Percentiles rank a stretch among this genome's conserved stretches.
Evolutionary conservation across 2,888 invertebrate genomes (phyloP).

Genomic region (Osmoderma eremita): DNA sequence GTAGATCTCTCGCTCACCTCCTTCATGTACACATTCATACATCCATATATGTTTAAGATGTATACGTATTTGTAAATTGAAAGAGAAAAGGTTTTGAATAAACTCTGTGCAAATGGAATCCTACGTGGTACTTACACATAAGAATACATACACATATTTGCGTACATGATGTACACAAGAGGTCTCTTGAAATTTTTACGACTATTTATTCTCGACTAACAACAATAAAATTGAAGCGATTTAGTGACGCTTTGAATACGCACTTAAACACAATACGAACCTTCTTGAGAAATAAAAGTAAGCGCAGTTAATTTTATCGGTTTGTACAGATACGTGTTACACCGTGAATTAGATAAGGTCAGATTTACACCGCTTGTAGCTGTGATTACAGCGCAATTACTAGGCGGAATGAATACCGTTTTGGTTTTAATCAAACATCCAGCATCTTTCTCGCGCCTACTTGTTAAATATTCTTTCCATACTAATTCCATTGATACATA

Average conservation of each 20-base stretch:
- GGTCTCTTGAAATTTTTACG: conserved; percentile 32
- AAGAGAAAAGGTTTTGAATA: conserved; percentile 17
- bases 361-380: too few relatives aligned
- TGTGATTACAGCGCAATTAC: too few relatives aligned
- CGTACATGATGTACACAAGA: conserved; percentile 21
- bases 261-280: conserved; percentile 1
- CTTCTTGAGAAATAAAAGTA: background rate
- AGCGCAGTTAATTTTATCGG: too few relatives aligned
- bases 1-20: conserved; percentile 12
- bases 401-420: too few relatives aligned
- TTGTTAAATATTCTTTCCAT: too few relatives aligned
- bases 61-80: conserved; percentile 12
- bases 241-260: background rate
- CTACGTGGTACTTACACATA: background rate
- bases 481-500: too few relatives aligned
- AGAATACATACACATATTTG: conserved; percentile 9
- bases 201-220: conserved; percentile 22
- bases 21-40: background rate
- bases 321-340: too few relatives aligned
- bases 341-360: too few relatives aligned
- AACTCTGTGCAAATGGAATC: conserved; percentile 26
- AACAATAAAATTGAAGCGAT: conserved; percentile 22
- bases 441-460: too few relatives aligned
- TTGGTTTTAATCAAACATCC: too few relatives aligned
- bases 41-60: background rate